Evolutionary conservation across 2,113 vertebrate species (phyloP).

Genomic region (Phyllopteryx taeniolatus): DNA sequence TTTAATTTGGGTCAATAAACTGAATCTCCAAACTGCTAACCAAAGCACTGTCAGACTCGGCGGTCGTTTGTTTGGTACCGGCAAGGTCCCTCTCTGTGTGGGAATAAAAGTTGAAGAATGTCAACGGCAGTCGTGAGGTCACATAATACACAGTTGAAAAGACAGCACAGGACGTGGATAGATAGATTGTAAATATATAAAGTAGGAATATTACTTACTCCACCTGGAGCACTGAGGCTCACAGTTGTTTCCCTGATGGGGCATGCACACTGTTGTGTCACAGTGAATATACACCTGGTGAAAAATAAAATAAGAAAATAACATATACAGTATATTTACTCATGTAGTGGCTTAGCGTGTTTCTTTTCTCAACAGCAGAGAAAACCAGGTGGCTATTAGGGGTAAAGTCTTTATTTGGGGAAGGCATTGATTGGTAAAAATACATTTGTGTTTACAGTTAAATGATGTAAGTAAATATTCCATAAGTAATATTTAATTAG

Average conservation of each 20-base stretch:
- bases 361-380: background rate
- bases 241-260: conserved; percentile 31
- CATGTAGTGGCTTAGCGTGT: background rate
- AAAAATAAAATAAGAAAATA: conserved; percentile 1
- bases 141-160: background rate
- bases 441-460: no score
- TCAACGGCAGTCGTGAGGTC: conserved; percentile 11
- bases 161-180: background rate
- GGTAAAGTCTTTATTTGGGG: no score
- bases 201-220: conserved; percentile 39
- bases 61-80: background rate
- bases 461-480: no score
- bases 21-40: conserved; percentile 49
- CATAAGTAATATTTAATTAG: no score
- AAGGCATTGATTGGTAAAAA: no score
- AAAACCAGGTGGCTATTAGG: no score
- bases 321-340: background rate
- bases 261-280: conserved; percentile 43
- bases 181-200: no score
- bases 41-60: conserved; percentile 6
- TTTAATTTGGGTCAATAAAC: background rate
- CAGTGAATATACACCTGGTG: conserved; percentile 58
- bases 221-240: conserved; percentile 49
- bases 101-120: background rate
- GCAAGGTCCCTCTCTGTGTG: conserved; percentile 49